These are phyloP conservation scores for Melinaea menophilus DNA, from an alignment of 2,888 invertebrate species.

Conservation along the genomic window DNA sequence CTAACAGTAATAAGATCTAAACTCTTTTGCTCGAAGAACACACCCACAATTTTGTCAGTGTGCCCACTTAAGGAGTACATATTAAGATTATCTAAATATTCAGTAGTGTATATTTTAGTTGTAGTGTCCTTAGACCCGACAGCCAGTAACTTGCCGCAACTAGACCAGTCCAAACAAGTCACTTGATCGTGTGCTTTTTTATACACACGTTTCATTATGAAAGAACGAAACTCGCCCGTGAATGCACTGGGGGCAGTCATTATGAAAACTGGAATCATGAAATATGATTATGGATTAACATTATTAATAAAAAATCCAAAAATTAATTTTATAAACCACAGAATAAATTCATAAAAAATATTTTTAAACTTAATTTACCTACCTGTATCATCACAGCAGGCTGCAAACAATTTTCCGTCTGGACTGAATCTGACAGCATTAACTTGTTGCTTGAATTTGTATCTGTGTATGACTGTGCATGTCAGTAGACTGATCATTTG, in stretches of 20 bases:
- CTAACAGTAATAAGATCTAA: constrained; percentile 91
- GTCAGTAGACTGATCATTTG: constrained; percentile 92
- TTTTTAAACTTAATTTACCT: background rate
- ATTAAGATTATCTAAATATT: constrained; percentile 85
- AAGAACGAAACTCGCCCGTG: constrained; percentile 91
- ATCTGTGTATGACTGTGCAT: constrained; percentile 88
- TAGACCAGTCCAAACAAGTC: constrained; percentile 94
- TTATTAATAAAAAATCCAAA: too few species aligned
- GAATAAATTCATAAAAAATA: background rate
- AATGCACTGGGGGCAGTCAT: constrained; percentile 91
- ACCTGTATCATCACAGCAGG: constrained; percentile 91
- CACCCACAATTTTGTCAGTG: constrained; percentile 88
- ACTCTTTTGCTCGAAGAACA: constrained; percentile 92
- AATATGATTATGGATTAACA: too few species aligned
- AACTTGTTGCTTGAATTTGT: constrained; percentile 88
- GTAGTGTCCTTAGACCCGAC: constrained; percentile 94
- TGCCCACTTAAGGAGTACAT: constrained; percentile 90
- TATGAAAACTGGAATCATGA: constrained; percentile 81
- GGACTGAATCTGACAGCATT: constrained; percentile 93
- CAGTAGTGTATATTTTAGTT: constrained; percentile 88
- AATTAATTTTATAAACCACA: background rate
- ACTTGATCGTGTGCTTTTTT: constrained; percentile 90
- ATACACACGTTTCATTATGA: constrained; percentile 89
- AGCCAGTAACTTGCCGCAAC: constrained; percentile 92
- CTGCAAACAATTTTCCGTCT: constrained; percentile 94